Base-by-base conservation (phyloP, 2,888 invertebrate species). In the Julus scanicus region DNA sequence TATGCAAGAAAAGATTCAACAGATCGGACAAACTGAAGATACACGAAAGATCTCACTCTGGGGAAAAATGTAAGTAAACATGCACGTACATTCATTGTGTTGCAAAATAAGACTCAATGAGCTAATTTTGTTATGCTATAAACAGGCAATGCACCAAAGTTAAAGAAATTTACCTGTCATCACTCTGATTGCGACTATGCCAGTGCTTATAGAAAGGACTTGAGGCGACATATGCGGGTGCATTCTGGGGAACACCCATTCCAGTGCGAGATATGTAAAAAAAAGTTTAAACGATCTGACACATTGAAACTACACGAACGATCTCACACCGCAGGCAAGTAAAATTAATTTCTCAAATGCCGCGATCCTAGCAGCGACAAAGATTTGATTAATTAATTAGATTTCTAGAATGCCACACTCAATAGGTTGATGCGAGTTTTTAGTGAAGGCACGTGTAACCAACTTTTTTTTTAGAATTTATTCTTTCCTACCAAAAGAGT, bases 271-370 rank as follows among this genome's bases (percentile, higher is more conserved):
- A 94, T 97, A 89, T 96, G 96, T 92, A 95, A 95, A 89, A 94
- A 94, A 92, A 94, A 96, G 89, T 97, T 96, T 92, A 94, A 97
- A 89, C 88, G 88, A 6, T 94, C 96, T 89, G 94, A 95, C 13
- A 97, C 99, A 92, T 94, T 99, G 91, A 99, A 99, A 37, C 99
- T 99, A 63, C 99, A 99, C 92, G 94, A 99, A 89, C 95, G 99
- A 89, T 98, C 98, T 13, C 99, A 99, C 92, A 99, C 99, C 0
- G 98, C 99, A n/a, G 99, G 99, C 92, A 99, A 99, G 92, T 99
- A 99, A 0, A 99, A 99, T 94, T 98, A 98, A n/a, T 17, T n/a
- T 63, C 37, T 86, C 6, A 53, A 53, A 29, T 29, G 29, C 29
- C 29, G 29, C 29, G 1, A 29, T 29, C 29, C 29, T 29, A 29